Conservation (phyloP, 2,888 invertebrate species). For the Folsomia manolachei region DNA sequence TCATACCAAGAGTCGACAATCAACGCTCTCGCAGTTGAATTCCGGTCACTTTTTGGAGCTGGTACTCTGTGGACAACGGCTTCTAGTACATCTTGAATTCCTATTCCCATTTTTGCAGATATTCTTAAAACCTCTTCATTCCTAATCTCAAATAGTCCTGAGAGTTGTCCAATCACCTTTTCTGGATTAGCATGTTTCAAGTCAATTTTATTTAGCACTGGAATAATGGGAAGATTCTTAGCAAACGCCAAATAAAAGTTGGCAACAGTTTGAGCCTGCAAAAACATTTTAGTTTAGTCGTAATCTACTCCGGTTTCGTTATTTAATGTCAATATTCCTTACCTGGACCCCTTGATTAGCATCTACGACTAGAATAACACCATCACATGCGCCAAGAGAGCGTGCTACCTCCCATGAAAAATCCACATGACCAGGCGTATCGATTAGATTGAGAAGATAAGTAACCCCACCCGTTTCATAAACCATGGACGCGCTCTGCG, state of each 20-base stretch:
- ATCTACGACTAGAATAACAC: conserved; percentile 90
- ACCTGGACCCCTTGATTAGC: conserved; percentile 72
- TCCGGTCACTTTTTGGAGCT: conserved; percentile 62
- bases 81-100: conserved; percentile 72
- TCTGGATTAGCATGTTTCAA: conserved; percentile 86
- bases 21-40: conserved; percentile 70
- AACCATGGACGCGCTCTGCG: conserved; percentile 87
- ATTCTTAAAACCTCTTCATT: conserved; percentile 70
- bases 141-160: conserved; percentile 77
- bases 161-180: conserved; percentile 72
- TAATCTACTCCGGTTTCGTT: no score
- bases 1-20: conserved; percentile 95
- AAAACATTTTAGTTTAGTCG: conserved; percentile 51
- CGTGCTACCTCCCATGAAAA: conserved; percentile 91
- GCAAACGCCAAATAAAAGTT: conserved; percentile 89
- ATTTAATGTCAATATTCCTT: neutral
- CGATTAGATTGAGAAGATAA: conserved; percentile 90
- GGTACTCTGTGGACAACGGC: conserved; percentile 77
- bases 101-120: conserved; percentile 88
- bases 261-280: conserved; percentile 97
- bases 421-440: conserved; percentile 98
- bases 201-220: conserved; percentile 95
- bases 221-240: conserved; percentile 76
- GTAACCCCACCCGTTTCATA: conserved; percentile 60
- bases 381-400: conserved; percentile 89